A percentile compares a stretch with the other conserved stretches of the same genome.
These are phyloP conservation scores for Callimorpha dominula DNA, from an alignment of 2,888 invertebrate species.

Conservation along the genomic window DNA sequence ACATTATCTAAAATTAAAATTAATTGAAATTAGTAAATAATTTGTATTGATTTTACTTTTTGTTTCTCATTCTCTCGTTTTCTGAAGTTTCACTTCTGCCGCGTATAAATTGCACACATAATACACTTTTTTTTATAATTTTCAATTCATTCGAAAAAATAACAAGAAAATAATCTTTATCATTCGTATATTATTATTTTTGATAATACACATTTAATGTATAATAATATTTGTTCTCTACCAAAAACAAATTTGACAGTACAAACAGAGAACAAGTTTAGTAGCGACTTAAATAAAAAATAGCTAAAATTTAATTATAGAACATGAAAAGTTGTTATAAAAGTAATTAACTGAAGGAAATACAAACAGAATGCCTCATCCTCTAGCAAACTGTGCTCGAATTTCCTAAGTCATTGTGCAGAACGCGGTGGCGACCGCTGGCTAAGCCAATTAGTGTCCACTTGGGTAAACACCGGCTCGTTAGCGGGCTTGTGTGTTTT, in stretches of 20 bases:
- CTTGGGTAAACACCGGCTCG: slow-evolving; percentile 86
- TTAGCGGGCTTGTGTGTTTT: slow-evolving; percentile 86
- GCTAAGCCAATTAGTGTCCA: slow-evolving; percentile 87
- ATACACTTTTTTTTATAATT: too few species aligned
- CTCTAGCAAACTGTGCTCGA: slow-evolving; percentile 53
- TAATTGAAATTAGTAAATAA: too few species aligned
- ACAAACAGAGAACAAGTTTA: not conserved
- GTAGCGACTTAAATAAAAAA: not conserved
- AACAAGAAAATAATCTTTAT: too few species aligned
- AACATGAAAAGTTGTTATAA: slow-evolving; percentile 18
- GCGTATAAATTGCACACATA: too few species aligned
- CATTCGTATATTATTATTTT: not conserved
- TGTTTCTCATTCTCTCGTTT: too few species aligned
- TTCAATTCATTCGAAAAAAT: too few species aligned
- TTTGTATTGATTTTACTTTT: too few species aligned
- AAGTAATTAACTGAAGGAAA: slow-evolving; percentile 31
- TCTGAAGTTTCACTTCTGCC: too few species aligned
- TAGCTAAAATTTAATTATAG: not conserved
- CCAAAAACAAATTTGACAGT: not conserved
- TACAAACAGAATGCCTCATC: slow-evolving; percentile 52
- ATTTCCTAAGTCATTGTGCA: slow-evolving; percentile 51
- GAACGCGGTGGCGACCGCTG: slow-evolving; percentile 76
- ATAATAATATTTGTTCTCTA: not conserved
- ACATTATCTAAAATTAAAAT: too few species aligned
- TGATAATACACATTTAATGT: too few species aligned